Conservation (phyloP, 1,140 invertebrate genomes). For the Aphelenchoides avenae region DNA sequence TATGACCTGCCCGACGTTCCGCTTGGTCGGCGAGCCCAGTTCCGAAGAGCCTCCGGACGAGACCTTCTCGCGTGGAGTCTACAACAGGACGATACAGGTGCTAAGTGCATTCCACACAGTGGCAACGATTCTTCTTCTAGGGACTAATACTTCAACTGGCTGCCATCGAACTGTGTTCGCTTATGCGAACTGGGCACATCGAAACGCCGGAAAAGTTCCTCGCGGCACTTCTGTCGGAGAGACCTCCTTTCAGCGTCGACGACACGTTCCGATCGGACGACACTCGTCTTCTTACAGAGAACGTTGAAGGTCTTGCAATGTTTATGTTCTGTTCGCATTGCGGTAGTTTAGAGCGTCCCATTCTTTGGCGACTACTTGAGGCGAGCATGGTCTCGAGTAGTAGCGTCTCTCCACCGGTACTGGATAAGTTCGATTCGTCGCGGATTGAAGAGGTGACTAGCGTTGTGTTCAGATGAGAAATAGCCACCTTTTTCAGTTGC, state of each 20-base stretch:
- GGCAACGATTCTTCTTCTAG: slow-evolving; percentile 3
- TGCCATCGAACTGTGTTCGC: slow-evolving; percentile 29
- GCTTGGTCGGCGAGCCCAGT: slow-evolving; percentile 7
- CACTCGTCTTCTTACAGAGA: neutral
- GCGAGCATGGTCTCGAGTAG: too few relatives aligned
- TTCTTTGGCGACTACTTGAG: too few relatives aligned
- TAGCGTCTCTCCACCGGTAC: too few relatives aligned
- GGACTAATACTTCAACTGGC: slow-evolving; percentile 34
- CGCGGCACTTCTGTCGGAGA: neutral
- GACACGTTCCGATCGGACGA: neutral
- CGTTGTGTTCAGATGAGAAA: slow-evolving; percentile 10
- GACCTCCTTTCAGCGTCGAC: neutral
- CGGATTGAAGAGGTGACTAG: slow-evolving; percentile 26
- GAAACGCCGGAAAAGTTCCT: slow-evolving; percentile 28
- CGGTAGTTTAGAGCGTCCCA: slow-evolving; percentile 13
- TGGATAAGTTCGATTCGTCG: slow-evolving; percentile 33
- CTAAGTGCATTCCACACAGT: slow-evolving; percentile 3
- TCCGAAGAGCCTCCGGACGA: neutral
- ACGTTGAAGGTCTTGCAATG: slow-evolving; percentile 16
- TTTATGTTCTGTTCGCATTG: slow-evolving; percentile 28
- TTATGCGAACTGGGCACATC: slow-evolving; percentile 22
- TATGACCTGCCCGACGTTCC: slow-evolving; percentile 8
- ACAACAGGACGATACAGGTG: neutral
- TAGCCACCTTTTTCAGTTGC: slow-evolving; percentile 22
- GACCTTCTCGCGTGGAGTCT: neutral